phyloP scores from a whole-genome alignment of 2,888 invertebrate genomes.

The Druceiella hillmani region DNA sequence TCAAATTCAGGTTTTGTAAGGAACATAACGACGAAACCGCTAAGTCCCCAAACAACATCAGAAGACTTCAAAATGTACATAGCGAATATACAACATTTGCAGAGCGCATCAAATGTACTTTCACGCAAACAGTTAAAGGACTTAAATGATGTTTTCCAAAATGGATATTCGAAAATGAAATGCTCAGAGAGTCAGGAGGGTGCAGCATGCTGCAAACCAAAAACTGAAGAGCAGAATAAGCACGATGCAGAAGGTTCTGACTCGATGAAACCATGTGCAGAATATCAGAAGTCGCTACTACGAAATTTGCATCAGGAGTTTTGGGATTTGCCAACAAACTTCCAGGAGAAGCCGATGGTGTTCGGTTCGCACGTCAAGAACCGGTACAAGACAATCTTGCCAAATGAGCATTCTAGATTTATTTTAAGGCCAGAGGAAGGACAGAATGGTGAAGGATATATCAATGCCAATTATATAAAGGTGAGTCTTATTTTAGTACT shows the following conservation, averaged over 20 bases:
- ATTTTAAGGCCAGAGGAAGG: constrained; percentile 54
- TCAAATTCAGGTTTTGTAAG: constrained; percentile 45
- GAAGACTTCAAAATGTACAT: constrained; percentile 67
- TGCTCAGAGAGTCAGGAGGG: constrained; percentile 32
- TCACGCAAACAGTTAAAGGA: constrained; percentile 56
- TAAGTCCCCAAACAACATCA: constrained; percentile 60
- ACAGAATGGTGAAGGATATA: constrained; percentile 65
- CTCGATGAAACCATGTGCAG: constrained; percentile 46
- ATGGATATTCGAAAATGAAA: constrained; percentile 45
- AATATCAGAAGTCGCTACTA: constrained; percentile 57
- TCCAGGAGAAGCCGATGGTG: constrained; percentile 84
- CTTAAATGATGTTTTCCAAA: constrained; percentile 53
- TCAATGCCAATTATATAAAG: constrained; percentile 92
- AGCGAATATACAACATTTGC: constrained; percentile 67
- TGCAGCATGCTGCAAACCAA: too few relatives aligned
- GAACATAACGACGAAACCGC: constrained; percentile 57
- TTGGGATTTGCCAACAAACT: constrained; percentile 90
- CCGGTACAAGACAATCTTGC: constrained; percentile 83
- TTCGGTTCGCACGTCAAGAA: constrained; percentile 87
- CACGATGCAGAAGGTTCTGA: constrained; percentile 17
- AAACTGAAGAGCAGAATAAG: not conserved
- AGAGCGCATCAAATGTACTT: constrained; percentile 62
- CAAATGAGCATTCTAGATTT: constrained; percentile 84
- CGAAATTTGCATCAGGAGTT: constrained; percentile 80
- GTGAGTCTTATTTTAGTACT: constrained; percentile 40